These are phyloP conservation scores for Myotis yumanensis DNA, from an alignment of 2,113 vertebrate species.

Conservation along the genomic window DNA sequence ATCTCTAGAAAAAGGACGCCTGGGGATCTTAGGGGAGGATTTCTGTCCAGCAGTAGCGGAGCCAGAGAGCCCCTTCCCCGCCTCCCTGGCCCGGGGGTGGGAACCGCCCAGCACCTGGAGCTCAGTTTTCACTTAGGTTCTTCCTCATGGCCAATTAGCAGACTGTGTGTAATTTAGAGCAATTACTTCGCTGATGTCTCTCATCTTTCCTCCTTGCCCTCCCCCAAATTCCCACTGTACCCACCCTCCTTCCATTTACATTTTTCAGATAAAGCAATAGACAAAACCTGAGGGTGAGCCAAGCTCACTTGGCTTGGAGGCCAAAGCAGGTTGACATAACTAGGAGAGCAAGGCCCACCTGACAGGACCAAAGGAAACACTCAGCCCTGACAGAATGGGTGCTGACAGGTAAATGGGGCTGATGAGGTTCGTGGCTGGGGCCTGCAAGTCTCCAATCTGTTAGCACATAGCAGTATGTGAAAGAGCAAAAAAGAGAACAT, in stretches of 20 bases:
- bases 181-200: conserved; percentile 77
- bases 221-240: background rate
- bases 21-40: background rate
- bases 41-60: background rate
- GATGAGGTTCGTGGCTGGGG: conserved; percentile 78
- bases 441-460: conserved; percentile 77
- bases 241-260: conserved; percentile 47
- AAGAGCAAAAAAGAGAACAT: conserved; percentile 67
- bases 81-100: conserved; percentile 68
- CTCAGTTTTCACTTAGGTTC: conserved; percentile 78
- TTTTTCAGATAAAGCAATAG: conserved; percentile 79
- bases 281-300: conserved; percentile 79
- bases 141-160: conserved; percentile 78
- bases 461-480: conserved; percentile 67
- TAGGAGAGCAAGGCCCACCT: conserved; percentile 66
- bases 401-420: conserved; percentile 84
- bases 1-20: background rate
- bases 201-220: background rate
- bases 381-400: conserved; percentile 72
- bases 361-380: conserved; percentile 76
- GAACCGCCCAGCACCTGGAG: conserved; percentile 26
- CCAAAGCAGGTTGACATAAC: conserved; percentile 61
- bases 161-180: conserved; percentile 80
- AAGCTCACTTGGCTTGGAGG: conserved; percentile 78
- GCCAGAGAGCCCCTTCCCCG: background rate